These are phyloP conservation scores for Muschampia staudingeri DNA, from an alignment of 2,888 invertebrate species.

Conservation along the genomic window DNA sequence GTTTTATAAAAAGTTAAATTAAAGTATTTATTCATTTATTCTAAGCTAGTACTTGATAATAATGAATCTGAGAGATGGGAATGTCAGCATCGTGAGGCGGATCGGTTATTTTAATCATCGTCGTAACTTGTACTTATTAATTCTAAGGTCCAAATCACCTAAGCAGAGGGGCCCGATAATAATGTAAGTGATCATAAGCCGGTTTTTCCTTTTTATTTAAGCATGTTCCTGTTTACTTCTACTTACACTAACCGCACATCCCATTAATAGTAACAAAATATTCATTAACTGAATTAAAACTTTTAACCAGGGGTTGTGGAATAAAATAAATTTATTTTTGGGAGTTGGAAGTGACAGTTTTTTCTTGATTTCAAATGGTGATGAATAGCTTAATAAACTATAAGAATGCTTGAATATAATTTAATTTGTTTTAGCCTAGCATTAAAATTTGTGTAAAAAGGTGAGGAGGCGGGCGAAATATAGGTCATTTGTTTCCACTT, in stretches of 20 bases:
- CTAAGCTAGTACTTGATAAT: no score
- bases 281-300: neutral
- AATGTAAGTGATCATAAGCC: conserved; percentile 88
- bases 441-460: no score
- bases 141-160: conserved; percentile 60
- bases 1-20: no score
- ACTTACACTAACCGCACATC: conserved; percentile 80
- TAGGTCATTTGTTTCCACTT: neutral
- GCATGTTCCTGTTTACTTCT: conserved; percentile 73
- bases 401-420: neutral
- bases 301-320: neutral
- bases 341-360: neutral
- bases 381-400: neutral
- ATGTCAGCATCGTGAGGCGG: neutral
- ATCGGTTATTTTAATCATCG: neutral
- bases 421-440: no score
- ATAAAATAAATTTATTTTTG: neutral
- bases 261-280: conserved; percentile 10
- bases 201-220: conserved; percentile 78
- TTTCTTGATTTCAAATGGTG: neutral
- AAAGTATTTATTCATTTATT: no score
- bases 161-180: conserved; percentile 69
- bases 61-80: neutral
- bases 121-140: neutral
- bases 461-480: no score